Evolutionary conservation across 2,888 invertebrate species (phyloP).

Genomic region (Capitulum mitella): DNA sequence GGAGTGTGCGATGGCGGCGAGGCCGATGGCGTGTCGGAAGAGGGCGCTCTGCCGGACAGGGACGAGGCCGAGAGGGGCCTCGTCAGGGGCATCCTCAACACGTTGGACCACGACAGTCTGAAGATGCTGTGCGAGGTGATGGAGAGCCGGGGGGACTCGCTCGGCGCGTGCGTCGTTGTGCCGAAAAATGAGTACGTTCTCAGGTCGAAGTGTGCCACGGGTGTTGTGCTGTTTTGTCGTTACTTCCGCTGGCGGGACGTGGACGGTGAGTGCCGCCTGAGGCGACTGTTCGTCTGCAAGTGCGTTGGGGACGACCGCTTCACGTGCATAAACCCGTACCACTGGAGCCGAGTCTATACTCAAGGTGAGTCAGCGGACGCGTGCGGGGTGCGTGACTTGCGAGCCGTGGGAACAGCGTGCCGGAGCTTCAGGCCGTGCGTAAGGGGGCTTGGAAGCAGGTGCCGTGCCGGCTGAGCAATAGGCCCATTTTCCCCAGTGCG

Average conservation of each 20-base stretch:
- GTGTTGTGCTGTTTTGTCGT: slow-evolving; percentile 6
- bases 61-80: neutral
- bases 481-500: no score
- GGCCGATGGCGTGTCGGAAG: neutral
- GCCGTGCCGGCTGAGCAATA: no score
- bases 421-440: no score
- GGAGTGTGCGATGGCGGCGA: neutral
- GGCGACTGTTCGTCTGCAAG: neutral
- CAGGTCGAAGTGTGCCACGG: neutral
- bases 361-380: neutral
- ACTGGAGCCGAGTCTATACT: neutral
- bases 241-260: slow-evolving; percentile 18
- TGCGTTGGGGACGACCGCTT: neutral
- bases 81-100: neutral
- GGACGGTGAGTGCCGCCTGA: neutral
- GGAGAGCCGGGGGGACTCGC: neutral
- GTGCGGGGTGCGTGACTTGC: no score
- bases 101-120: neutral
- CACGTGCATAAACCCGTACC: neutral
- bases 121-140: slow-evolving; percentile 10
- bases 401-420: no score
- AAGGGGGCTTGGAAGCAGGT: no score
- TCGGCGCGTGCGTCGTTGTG: neutral
- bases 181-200: neutral
- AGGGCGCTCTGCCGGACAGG: neutral